phyloP scores from a whole-genome alignment of 2,888 invertebrate genomes.

The Cancer borealis region DNA sequence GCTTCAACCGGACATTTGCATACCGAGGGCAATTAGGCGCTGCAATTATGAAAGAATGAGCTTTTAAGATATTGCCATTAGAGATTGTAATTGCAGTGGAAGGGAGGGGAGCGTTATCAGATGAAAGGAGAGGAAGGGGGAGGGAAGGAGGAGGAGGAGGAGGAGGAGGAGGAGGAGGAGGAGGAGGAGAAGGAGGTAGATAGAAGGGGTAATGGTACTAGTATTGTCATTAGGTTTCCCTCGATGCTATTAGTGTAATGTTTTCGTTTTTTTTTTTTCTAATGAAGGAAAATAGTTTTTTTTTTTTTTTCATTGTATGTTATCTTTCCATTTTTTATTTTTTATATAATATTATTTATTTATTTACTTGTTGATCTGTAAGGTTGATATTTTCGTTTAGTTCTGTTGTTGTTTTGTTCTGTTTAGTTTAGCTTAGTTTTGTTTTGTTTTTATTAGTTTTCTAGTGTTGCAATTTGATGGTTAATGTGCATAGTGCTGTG shows the following conservation, averaged over 20 bases:
- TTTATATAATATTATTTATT: background rate
- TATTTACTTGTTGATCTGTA: background rate
- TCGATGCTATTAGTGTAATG: constrained; percentile 24
- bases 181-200: background rate
- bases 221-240: background rate
- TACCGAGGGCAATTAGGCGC: constrained; percentile 1
- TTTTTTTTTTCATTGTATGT: background rate
- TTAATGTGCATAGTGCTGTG: background rate
- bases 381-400: background rate
- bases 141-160: background rate
- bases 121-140: background rate
- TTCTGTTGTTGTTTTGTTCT: background rate
- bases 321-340: background rate
- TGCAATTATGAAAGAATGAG: constrained; percentile 29
- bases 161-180: background rate
- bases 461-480: background rate
- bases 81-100: background rate
- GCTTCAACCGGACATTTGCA: background rate
- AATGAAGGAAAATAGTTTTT: background rate
- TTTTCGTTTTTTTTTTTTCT: background rate
- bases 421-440: background rate
- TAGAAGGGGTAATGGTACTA: background rate
- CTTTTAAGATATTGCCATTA: constrained; percentile 36
- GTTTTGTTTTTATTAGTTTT: background rate
- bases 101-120: background rate